Evolutionary conservation across 2,888 invertebrate species (phyloP).

Genomic region (Zygaena filipendulae): DNA sequence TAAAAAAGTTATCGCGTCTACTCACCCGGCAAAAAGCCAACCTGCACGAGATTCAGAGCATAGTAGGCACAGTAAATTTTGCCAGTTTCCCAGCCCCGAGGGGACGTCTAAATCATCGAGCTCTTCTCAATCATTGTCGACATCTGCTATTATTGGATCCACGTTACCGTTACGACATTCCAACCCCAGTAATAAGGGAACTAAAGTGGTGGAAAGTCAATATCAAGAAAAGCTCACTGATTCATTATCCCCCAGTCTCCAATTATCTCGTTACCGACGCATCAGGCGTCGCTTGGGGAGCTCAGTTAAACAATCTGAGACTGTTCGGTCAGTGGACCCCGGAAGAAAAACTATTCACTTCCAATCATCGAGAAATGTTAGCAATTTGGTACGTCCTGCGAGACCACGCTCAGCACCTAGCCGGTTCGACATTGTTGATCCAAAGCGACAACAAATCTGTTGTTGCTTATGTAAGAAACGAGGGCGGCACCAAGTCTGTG

Average conservation of each 20-base stretch:
- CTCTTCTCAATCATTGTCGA: constrained; percentile 2
- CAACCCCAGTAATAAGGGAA: constrained; percentile 6
- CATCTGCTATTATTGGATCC: constrained; percentile 6
- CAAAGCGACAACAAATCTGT: constrained; percentile 16
- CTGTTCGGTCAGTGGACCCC: constrained; percentile 9
- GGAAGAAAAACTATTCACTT: constrained; percentile 11
- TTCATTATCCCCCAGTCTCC: background rate
- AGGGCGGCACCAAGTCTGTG: constrained; percentile 3
- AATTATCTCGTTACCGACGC: constrained; percentile 13
- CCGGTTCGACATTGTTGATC: too few species aligned
- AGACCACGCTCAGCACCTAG: too few species aligned
- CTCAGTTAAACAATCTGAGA: constrained; percentile 9
- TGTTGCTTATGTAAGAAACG: constrained; percentile 13
- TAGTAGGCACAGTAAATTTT: constrained; percentile 18
- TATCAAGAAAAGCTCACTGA: constrained; percentile 5
- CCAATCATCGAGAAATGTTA: constrained; percentile 16
- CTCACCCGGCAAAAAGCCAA: constrained; percentile 1
- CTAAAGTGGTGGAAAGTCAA: constrained; percentile 14
- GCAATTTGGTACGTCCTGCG: constrained; percentile 9
- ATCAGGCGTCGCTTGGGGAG: constrained; percentile 15
- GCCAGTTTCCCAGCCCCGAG: constrained; percentile 18
- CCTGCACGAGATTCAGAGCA: constrained; percentile 15
- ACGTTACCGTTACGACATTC: constrained; percentile 9
- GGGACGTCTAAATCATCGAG: constrained; percentile 17
- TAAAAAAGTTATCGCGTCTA: background rate